Evolutionary conservation across 1,140 invertebrate species (phyloP).

Genomic region (Ips nitidus): DNA sequence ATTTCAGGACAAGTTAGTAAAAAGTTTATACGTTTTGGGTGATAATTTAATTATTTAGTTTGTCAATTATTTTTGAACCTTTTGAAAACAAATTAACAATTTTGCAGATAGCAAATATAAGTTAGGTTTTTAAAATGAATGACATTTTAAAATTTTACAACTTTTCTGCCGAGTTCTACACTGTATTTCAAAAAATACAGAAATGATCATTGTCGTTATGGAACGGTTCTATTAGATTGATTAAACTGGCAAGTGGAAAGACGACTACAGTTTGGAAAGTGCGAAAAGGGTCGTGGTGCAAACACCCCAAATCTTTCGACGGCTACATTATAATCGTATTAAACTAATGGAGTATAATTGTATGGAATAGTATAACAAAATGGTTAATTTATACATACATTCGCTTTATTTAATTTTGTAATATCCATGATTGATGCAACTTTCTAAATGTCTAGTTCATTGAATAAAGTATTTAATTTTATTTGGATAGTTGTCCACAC

Average conservation of each 20-base stretch:
- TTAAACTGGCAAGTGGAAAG: slow-evolving; percentile 38
- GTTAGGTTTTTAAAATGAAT: too few species aligned
- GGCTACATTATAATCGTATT: slow-evolving; percentile 24
- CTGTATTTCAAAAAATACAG: slow-evolving; percentile 21
- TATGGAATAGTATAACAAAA: too few species aligned
- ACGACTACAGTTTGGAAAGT: slow-evolving; percentile 25
- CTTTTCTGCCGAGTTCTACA: not conserved
- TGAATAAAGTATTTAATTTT: too few species aligned
- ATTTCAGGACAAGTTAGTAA: not conserved
- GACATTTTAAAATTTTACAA: too few species aligned
- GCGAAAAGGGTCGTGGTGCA: slow-evolving; percentile 15
- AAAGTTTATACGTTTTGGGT: not conserved
- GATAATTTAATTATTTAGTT: not conserved
- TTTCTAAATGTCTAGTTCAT: too few species aligned
- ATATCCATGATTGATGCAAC: too few species aligned
- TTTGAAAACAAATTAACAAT: not conserved
- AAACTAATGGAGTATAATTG: slow-evolving; percentile 22
- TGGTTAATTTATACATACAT: too few species aligned
- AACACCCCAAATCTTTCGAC: slow-evolving; percentile 24
- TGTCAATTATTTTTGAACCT: not conserved
- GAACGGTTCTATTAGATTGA: slow-evolving; percentile 44
- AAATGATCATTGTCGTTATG: slow-evolving; percentile 41
- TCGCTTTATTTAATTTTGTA: too few species aligned
- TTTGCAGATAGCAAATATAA: not conserved
- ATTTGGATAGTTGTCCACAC: too few species aligned